Evolutionary conservation across 1,140 invertebrate species (phyloP), one percentile per base, ranked within the genome.

Genomic region (Metopolophium dirhodum): DNA sequence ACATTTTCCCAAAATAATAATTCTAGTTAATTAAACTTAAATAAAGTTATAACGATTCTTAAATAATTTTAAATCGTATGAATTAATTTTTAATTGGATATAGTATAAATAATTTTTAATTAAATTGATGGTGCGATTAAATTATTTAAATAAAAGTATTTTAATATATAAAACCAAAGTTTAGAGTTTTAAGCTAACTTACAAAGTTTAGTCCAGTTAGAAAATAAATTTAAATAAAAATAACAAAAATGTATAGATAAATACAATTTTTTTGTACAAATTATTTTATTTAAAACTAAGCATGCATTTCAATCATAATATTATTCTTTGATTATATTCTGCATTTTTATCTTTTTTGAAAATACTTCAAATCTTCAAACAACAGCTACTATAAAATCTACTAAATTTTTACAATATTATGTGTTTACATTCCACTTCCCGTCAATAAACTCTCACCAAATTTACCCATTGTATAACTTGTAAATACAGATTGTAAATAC

Each of bases 81-180:
- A 54, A 51, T 23, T 57, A 26, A 54, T 89, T 89, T 57, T 57
- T n/a, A 37, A 89, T 57, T 49, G 87, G 49, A 54, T 41, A 41
- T 26, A 89, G 22, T 57, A 89, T 26, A 37, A 57, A 26, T 49
- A 14, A 2, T 57, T 89, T 88, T 41, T 54, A 23, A 89, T 89
- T 89, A 89, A 89, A 89, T 41, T 54, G 2, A 54, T 57, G 87
- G 35, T 26, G 37, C n/a, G 22, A 37, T 57, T 57, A 49, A 87
- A 49, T 49, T 87, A 49, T n/a, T 87, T 89, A 37, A 89, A 41
- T 54, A 30, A 89, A 89, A 89, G 87, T n/a, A 20, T 54, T 89
- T 89, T 57, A 54, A 89, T 89, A 57, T 54, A 51, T 37, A 77
- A 47, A 57, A 89, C 87, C 23, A n/a, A 35, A 57, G 35, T 57